Conservation (phyloP, 2,888 invertebrate genomes). For the Xanthorhoe designata region DNA sequence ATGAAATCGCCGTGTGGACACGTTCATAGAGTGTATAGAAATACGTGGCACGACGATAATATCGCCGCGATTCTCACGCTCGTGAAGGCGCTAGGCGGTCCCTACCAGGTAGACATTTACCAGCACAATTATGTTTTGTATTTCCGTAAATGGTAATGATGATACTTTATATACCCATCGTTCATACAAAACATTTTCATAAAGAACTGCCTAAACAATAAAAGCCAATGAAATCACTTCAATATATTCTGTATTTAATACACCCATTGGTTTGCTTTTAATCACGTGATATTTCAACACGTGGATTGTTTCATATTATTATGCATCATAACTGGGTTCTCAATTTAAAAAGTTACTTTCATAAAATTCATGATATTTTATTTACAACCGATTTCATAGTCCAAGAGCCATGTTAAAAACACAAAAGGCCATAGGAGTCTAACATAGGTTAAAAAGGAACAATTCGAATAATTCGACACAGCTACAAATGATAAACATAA, state of each 20-base stretch:
- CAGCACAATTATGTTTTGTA: neutral
- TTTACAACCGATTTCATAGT: neutral
- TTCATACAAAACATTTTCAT: neutral
- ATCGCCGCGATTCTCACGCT: too few relatives aligned
- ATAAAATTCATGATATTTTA: neutral
- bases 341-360: neutral
- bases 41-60: too few relatives aligned
- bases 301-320: neutral
- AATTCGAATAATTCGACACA: conserved; percentile 22
- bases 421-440: conserved; percentile 16
- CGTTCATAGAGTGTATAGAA: too few relatives aligned
- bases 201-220: neutral
- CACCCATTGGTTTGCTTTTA: neutral
- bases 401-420: conserved; percentile 15
- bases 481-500: conserved; percentile 48
- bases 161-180: neutral
- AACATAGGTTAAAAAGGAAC: conserved; percentile 14
- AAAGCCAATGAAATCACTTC: neutral
- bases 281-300: neutral
- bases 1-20: too few relatives aligned
- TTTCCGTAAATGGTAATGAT: neutral
- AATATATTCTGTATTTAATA: neutral
- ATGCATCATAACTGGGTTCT: neutral
- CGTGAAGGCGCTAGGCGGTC: too few relatives aligned
- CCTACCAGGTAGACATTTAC: neutral